phyloP scores from a whole-genome alignment of 2,888 invertebrate genomes.

The Polia nebulosa region DNA sequence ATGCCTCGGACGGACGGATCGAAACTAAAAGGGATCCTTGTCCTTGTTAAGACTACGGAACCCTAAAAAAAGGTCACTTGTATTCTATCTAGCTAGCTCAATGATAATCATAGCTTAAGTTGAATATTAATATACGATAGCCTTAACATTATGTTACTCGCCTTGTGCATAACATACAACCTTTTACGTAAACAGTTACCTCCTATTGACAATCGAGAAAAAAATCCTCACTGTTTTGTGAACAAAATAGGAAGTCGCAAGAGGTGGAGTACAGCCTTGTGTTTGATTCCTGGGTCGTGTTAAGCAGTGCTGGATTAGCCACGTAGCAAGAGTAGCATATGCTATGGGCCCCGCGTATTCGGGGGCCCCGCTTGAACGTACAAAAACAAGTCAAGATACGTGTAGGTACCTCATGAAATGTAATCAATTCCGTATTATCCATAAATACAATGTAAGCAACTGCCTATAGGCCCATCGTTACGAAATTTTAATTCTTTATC shows the following conservation, averaged over 20 bases:
- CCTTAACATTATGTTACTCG: conserved; percentile 39
- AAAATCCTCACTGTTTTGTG: conserved; percentile 32
- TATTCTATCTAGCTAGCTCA: not conserved
- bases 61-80: conserved; percentile 19
- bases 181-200: conserved; percentile 35
- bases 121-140: conserved; percentile 46
- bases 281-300: conserved; percentile 18
- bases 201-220: conserved; percentile 24
- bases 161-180: conserved; percentile 42
- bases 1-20: too few species aligned
- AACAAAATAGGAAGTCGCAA: conserved; percentile 16
- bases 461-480: too few species aligned
- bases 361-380: too few species aligned
- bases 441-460: too few species aligned
- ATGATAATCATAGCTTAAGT: conserved; percentile 23
- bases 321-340: too few species aligned
- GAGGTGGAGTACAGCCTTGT: conserved; percentile 13
- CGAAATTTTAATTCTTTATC: too few species aligned
- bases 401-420: too few species aligned
- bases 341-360: too few species aligned
- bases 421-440: too few species aligned
- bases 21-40: too few species aligned
- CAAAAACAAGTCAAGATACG: too few species aligned
- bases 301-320: not conserved
- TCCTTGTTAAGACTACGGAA: too few species aligned